Conservation (phyloP, 2,888 invertebrate species). For the Nemotelus pantherinus region DNA sequence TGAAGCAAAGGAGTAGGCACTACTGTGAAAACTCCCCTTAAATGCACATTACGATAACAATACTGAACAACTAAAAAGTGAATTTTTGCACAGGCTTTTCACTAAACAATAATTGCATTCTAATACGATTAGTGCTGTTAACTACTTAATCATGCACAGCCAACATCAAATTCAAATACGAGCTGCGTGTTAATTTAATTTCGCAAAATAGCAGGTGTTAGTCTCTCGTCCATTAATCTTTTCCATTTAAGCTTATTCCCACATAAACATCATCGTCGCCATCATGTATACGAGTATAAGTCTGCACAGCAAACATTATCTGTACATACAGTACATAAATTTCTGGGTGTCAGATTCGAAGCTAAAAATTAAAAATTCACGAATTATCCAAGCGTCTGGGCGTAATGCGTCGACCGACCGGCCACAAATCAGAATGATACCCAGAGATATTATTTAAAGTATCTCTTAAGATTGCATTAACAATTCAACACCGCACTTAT, state of each 20-base stretch:
- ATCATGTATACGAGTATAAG: too few relatives aligned
- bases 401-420: background rate
- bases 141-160: background rate
- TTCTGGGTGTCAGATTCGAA: background rate
- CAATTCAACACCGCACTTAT: constrained; percentile 9
- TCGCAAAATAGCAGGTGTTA: constrained; percentile 3
- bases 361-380: background rate
- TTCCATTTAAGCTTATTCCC: background rate
- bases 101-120: background rate
- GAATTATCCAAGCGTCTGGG: background rate
- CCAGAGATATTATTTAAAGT: background rate
- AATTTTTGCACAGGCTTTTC: background rate
- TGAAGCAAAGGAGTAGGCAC: too few relatives aligned
- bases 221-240: constrained; percentile 6
- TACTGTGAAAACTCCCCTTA: background rate
- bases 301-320: too few relatives aligned
- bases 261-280: too few relatives aligned
- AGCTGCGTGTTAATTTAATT: constrained; percentile 10
- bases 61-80: background rate
- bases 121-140: background rate
- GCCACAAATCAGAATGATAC: background rate
- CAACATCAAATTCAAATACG: background rate
- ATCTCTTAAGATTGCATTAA: background rate
- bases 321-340: constrained; percentile 1
- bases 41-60: background rate